These are phyloP conservation scores for Origma solitaria DNA, from an alignment of 2,113 vertebrate species.

Conservation along the genomic window DNA sequence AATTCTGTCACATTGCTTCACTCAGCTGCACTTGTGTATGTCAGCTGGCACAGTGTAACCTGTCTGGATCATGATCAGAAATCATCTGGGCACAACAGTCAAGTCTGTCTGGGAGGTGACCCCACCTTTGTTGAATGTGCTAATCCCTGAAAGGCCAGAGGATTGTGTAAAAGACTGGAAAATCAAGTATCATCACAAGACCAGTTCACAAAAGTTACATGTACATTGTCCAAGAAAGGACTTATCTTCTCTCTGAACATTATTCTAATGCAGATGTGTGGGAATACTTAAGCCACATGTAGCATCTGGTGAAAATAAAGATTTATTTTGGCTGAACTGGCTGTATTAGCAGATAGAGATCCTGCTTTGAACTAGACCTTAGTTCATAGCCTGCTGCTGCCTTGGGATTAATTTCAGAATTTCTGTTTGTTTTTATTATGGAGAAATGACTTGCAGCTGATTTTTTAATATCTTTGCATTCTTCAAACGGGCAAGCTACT, in stretches of 20 bases:
- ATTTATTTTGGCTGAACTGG: constrained; percentile 56
- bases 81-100: background rate
- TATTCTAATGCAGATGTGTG: constrained; percentile 30
- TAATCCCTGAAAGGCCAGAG: background rate
- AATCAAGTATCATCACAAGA: background rate
- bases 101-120: background rate
- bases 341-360: constrained; percentile 39
- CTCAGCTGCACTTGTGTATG: background rate
- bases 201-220: background rate
- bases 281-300: constrained; percentile 45
- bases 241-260: constrained; percentile 32
- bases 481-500: background rate
- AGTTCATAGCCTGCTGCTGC: constrained; percentile 49
- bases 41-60: background rate
- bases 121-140: background rate
- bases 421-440: constrained; percentile 42
- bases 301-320: constrained; percentile 59
- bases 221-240: background rate
- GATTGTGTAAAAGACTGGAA: background rate
- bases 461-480: constrained; percentile 23
- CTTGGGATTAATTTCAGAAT: constrained; percentile 58
- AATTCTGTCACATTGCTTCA: background rate
- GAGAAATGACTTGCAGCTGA: constrained; percentile 55
- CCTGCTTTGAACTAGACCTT: constrained; percentile 51
- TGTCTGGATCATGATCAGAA: background rate